Percentiles rank a stretch among this genome's conserved stretches.
These are phyloP conservation scores for Drymonia ruficornis DNA, from an alignment of 2,888 invertebrate species.

Conservation along the genomic window DNA sequence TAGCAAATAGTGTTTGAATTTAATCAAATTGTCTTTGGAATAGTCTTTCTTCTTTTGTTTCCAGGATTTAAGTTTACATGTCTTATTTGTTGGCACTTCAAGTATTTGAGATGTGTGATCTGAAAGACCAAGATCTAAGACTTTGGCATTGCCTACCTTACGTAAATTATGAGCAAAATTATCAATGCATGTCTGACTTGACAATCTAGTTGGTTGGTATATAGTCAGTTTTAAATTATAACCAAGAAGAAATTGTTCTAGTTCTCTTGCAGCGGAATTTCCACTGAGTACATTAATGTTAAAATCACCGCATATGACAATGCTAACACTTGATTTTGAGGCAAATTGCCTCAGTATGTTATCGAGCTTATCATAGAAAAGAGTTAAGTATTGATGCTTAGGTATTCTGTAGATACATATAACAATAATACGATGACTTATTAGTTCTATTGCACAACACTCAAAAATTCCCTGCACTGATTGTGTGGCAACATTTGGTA, in stretches of 20 bases:
- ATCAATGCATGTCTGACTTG: slow-evolving; percentile 7
- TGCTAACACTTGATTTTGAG: not conserved
- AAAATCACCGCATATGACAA: not conserved
- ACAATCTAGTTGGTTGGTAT: slow-evolving; percentile 1
- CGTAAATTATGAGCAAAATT: slow-evolving; percentile 9
- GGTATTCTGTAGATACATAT: not conserved
- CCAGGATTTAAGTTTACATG: slow-evolving; percentile 3
- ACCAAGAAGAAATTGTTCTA: slow-evolving; percentile 1
- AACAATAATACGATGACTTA: not conserved
- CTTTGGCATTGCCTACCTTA: not conserved
- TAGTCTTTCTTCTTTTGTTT: not conserved
- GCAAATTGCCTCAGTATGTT: not conserved
- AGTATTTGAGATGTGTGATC: slow-evolving; percentile 8
- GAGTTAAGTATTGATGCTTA: slow-evolving; percentile 2
- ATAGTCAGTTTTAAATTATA: slow-evolving; percentile 5
- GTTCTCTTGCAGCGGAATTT: not conserved
- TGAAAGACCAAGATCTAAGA: slow-evolving; percentile 2
- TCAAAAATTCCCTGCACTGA: not conserved
- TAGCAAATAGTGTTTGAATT: slow-evolving; percentile 6
- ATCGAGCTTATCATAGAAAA: slow-evolving; percentile 5
- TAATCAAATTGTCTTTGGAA: slow-evolving; percentile 3
- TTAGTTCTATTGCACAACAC: not conserved
- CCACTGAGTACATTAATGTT: slow-evolving; percentile 3
- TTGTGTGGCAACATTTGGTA: not conserved
- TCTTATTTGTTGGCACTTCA: slow-evolving; percentile 4